Base-by-base conservation (phyloP, 2,113 vertebrate species). In the Salvelinus alpinus region DNA sequence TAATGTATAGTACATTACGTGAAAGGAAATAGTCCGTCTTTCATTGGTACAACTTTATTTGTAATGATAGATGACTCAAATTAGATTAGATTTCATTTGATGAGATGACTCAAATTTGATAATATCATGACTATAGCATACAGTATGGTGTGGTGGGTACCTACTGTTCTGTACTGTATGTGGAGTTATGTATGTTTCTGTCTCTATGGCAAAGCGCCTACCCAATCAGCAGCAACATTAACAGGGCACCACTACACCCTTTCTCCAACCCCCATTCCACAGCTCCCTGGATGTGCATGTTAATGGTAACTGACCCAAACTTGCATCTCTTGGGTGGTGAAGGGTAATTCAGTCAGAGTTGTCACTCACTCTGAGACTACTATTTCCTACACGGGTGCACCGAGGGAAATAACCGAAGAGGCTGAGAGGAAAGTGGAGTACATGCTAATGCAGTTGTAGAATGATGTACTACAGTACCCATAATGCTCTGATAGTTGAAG, bases 241-340 rank as follows among this genome's bases (percentile, higher is more conserved):
- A 69, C 29, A 69, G 7, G 34, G 16, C 27, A 16, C 27, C 8
- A 47, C 18, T 20, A 14, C 8, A 7, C 9, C 9, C n/a, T 1
- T 47, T 20, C 20, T 38, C 18, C 67, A 9, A 20, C 11, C 38
- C 27, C 79, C 66, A 72, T 76, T 82, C 47, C 77, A 72, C 18
- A 70, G 66, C 81, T 78, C 73, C 73, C 47, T 54, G 12, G 78
- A 78, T 71, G 48, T 51, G 72, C 79, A 70, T 85, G 85, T 88
- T 84, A 38, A 87, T 89, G 85, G 82, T 76, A 86, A 88, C 80
- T 91, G 90, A 92, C 87, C 90, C 86, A 87, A 89, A 89, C 84
- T 82, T 91, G 89, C 89, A 86, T 81, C 86, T 88, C 64, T 27
- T 25, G 27, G 81, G 24, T 64, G 65, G 71, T 85, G 86, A 85